A percentile compares a stretch with the other conserved stretches of the same genome.
These are phyloP conservation scores for Clavelina lepadiformis DNA, from an alignment of 23 tunicate species.

Conservation along the genomic window DNA sequence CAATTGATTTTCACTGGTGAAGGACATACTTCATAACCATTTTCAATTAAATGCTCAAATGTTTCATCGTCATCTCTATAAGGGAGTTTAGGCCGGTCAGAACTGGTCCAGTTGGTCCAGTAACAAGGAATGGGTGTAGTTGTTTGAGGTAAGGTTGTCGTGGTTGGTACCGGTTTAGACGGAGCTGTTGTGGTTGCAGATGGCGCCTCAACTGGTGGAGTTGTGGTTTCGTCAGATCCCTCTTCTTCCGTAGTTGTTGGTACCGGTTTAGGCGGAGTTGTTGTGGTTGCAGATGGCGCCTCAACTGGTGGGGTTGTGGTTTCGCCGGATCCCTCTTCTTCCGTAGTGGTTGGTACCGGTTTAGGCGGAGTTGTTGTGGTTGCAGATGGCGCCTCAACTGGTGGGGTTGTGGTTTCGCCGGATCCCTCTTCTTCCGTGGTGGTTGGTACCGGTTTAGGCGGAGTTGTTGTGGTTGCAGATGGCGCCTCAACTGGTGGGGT, in stretches of 20 bases:
- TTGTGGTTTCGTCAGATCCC: slow-evolving; percentile 5
- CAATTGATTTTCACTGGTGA: slow-evolving; percentile 70
- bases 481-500: slow-evolving; percentile 34
- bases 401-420: slow-evolving; percentile 14
- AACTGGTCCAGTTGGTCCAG: slow-evolving; percentile 85
- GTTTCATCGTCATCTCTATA: slow-evolving; percentile 78
- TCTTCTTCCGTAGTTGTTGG: slow-evolving; percentile 35
- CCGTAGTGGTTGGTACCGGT: slow-evolving; percentile 23
- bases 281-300: slow-evolving; percentile 42
- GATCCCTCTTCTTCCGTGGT: slow-evolving; percentile 26
- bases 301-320: slow-evolving; percentile 31
- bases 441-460: slow-evolving; percentile 35
- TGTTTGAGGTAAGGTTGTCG: slow-evolving; percentile 11
- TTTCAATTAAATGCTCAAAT: slow-evolving; percentile 37
- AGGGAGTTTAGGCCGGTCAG: slow-evolving; percentile 74
- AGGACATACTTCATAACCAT: slow-evolving; percentile 51
- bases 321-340: slow-evolving; percentile 55
- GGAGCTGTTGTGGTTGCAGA: slow-evolving; percentile 42
- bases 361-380: slow-evolving; percentile 42
- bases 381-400: slow-evolving; percentile 15
- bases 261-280: slow-evolving; percentile 22
- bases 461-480: slow-evolving; percentile 47
- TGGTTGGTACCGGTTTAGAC: slow-evolving; percentile 40
- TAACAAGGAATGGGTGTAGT: slow-evolving; percentile 56
- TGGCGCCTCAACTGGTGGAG: slow-evolving; percentile 18